Percentiles rank a stretch among this genome's conserved stretches.
These are phyloP conservation scores for Tethya wilhelma DNA, from an alignment of 37 sponge, comb jelly and placozoan species.

Conservation along the genomic window DNA sequence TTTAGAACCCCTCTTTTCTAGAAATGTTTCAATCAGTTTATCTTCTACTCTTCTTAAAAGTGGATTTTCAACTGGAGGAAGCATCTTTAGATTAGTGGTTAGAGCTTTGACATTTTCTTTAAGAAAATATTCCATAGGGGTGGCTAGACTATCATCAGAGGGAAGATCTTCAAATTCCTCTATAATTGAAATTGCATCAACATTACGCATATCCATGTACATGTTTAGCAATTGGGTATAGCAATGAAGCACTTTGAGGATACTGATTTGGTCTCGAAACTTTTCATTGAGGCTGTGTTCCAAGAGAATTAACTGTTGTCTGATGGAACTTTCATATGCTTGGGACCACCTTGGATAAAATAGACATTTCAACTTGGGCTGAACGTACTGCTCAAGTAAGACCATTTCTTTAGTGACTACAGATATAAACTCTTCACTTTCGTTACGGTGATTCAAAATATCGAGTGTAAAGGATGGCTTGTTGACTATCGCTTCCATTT, in stretches of 20 bases:
- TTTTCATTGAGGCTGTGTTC: slow-evolving; percentile 5
- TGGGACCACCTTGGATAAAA: background rate
- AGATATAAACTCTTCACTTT: slow-evolving; percentile 23
- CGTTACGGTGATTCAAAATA: slow-evolving; percentile 12
- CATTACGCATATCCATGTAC: slow-evolving; percentile 52
- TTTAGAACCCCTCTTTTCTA: background rate
- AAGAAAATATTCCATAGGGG: slow-evolving; percentile 9
- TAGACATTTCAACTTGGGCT: background rate
- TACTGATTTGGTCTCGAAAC: slow-evolving; percentile 30
- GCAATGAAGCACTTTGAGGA: slow-evolving; percentile 29
- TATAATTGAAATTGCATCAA: slow-evolving; percentile 57
- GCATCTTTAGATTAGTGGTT: background rate
- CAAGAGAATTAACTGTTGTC: background rate
- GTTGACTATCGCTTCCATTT: slow-evolving; percentile 12
- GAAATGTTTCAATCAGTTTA: slow-evolving; percentile 16
- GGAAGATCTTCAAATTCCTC: slow-evolving; percentile 8
- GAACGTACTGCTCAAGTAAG: slow-evolving; percentile 2
- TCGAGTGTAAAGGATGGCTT: slow-evolving; percentile 7
- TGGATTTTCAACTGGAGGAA: slow-evolving; percentile 35
- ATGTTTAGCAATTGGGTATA: slow-evolving; percentile 39
- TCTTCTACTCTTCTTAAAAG: slow-evolving; percentile 20
- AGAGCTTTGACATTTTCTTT: slow-evolving; percentile 5
- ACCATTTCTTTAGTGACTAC: slow-evolving; percentile 25
- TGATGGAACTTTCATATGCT: slow-evolving; percentile 1
- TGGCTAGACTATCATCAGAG: slow-evolving; percentile 34